These are phyloP conservation scores for Pempheris klunzingeri DNA, from an alignment of 2,797 vertebrate genomes.

Conservation along the genomic window DNA sequence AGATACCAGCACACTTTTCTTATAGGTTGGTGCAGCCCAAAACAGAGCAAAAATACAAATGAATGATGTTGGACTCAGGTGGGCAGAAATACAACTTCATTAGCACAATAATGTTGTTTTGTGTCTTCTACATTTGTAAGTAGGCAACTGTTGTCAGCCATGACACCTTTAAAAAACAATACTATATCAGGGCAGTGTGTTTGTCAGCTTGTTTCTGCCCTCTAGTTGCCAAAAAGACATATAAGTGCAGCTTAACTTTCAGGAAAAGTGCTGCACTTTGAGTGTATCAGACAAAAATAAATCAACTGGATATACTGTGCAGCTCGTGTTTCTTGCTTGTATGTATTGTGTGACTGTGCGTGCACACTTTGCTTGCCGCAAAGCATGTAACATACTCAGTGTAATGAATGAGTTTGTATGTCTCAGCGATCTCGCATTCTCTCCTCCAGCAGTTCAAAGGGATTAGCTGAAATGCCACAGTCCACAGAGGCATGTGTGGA, in stretches of 20 bases:
- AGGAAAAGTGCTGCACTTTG: neutral
- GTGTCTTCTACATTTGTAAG: neutral
- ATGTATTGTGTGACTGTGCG: neutral
- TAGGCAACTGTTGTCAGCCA: neutral
- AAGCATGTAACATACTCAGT: conserved; percentile 19
- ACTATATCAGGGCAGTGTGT: neutral
- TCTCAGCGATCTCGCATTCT: conserved; percentile 43
- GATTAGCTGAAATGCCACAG: conserved; percentile 68
- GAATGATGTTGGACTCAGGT: neutral
- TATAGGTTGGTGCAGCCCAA: neutral
- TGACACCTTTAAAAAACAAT: neutral
- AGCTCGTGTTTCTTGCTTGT: neutral
- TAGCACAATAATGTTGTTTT: neutral
- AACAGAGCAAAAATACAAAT: neutral
- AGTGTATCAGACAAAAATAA: neutral
- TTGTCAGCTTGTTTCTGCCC: neutral
- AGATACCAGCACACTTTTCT: neutral
- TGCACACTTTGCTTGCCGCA: conserved; percentile 2
- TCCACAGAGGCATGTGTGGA: conserved; percentile 47
- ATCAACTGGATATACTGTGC: neutral
- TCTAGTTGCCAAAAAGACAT: neutral
- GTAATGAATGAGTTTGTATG: conserved; percentile 46
- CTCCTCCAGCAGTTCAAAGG: conserved; percentile 53
- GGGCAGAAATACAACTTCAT: neutral
- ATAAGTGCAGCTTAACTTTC: neutral